phyloP scores from a whole-genome alignment of 1,140 invertebrate species.

The Nixonia krombeini region DNA sequence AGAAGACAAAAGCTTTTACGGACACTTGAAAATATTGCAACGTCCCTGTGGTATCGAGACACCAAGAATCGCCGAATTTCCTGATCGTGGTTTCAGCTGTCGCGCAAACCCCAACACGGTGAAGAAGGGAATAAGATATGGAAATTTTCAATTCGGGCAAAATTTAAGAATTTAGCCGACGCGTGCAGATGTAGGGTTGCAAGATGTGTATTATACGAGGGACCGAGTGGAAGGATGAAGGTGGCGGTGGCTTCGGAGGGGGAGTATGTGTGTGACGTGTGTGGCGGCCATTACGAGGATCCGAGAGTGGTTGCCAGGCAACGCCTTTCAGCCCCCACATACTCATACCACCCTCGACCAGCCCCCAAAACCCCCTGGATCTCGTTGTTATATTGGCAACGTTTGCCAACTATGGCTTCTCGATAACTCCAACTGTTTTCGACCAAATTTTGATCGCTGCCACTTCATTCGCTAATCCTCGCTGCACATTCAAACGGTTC shows the following conservation, averaged over 20 bases:
- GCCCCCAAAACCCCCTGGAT: slow-evolving; percentile 56
- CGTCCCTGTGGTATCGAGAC: too few relatives aligned
- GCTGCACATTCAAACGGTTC: too few relatives aligned
- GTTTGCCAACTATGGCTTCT: slow-evolving; percentile 61
- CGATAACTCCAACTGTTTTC: slow-evolving; percentile 43
- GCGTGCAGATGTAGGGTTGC: slow-evolving; percentile 43
- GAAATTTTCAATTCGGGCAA: slow-evolving; percentile 68
- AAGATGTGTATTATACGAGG: slow-evolving; percentile 52
- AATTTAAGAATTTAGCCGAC: slow-evolving; percentile 65
- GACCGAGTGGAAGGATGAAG: slow-evolving; percentile 40
- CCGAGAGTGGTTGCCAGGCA: slow-evolving; percentile 68
- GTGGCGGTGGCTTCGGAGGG: slow-evolving; percentile 45
- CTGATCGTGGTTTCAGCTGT: slow-evolving; percentile 51
- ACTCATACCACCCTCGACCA: slow-evolving; percentile 69
- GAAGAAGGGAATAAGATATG: slow-evolving; percentile 58
- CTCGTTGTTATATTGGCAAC: slow-evolving; percentile 53
- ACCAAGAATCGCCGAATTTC: too few relatives aligned
- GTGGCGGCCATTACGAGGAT: slow-evolving; percentile 69
- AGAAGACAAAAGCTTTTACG: too few relatives aligned
- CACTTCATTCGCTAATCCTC: too few relatives aligned
- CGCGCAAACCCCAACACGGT: slow-evolving; percentile 8
- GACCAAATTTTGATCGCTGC: slow-evolving; percentile 30
- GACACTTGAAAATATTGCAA: too few relatives aligned
- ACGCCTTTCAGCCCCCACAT: slow-evolving; percentile 69
- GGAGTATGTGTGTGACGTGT: slow-evolving; percentile 66